These are phyloP conservation scores for Mesoclemmys tuberculata DNA, from an alignment of 2,113 vertebrate species.

Conservation along the genomic window DNA sequence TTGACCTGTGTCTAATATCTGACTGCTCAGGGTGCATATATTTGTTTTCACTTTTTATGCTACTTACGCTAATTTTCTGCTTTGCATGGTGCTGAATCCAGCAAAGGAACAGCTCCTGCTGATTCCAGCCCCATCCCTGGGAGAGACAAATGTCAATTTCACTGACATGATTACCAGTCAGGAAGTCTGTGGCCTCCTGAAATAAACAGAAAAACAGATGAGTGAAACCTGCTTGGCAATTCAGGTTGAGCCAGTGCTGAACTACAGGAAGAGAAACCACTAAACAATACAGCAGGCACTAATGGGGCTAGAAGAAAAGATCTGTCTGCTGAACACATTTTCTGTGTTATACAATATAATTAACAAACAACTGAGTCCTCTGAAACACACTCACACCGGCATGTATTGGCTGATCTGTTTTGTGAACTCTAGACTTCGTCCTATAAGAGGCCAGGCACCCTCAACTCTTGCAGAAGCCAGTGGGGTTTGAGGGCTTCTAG, in stretches of 20 bases:
- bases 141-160: slow-evolving; percentile 80
- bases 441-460: slow-evolving; percentile 1
- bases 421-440: slow-evolving; percentile 14
- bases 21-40: accelerated
- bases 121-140: slow-evolving; percentile 75
- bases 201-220: slow-evolving; percentile 24
- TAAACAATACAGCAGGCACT: not conserved
- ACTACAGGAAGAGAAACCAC: slow-evolving; percentile 7
- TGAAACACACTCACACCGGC: slow-evolving; percentile 35
- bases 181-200: not conserved
- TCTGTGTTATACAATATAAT: slow-evolving; percentile 25
- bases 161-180: slow-evolving; percentile 76
- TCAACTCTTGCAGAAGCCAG: not conserved
- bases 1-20: not conserved
- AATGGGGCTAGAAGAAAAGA: not conserved
- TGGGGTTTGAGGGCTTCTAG: not conserved
- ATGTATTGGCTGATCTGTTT: slow-evolving; percentile 58
- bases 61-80: slow-evolving; percentile 80
- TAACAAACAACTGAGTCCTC: slow-evolving; percentile 5
- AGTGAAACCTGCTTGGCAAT: not conserved
- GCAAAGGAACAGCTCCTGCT: slow-evolving; percentile 85
- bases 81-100: slow-evolving; percentile 79
- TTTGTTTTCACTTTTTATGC: not conserved
- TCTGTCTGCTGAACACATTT: slow-evolving; percentile 53
- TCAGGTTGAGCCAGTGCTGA: not conserved